Evolutionary conservation across 2,797 vertebrate genomes (phyloP).

Genomic region (Sorex maritimensis): DNA sequence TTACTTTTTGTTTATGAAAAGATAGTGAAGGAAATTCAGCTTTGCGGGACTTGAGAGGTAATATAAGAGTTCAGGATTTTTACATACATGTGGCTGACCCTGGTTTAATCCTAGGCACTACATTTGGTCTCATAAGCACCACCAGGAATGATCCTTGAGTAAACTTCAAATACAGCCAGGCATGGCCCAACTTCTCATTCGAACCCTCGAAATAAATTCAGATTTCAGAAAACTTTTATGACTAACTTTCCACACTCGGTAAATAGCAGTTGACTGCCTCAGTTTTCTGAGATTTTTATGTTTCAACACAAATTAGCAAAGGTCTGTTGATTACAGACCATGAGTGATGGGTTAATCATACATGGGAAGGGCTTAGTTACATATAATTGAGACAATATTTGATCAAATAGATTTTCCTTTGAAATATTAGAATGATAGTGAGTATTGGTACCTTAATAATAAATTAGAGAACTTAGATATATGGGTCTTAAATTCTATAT

Average conservation of each 20-base stretch:
- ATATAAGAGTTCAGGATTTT: no score
- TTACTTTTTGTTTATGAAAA: not conserved
- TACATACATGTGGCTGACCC: no score
- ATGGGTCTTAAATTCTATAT: not conserved
- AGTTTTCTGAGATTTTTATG: not conserved
- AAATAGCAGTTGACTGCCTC: not conserved
- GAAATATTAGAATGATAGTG: not conserved
- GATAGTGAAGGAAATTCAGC: not conserved
- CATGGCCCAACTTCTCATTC: no score
- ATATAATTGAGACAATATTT: slow-evolving; percentile 12
- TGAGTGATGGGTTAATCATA: no score
- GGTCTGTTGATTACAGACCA: not conserved
- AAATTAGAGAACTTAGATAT: not conserved
- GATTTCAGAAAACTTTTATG: no score
- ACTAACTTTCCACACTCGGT: no score
- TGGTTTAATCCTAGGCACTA: no score
- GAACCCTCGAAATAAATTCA: no score
- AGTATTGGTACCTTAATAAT: not conserved
- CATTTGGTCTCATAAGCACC: no score
- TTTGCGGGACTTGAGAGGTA: not conserved
- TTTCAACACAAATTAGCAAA: not conserved
- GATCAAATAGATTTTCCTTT: not conserved
- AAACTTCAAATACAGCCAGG: no score
- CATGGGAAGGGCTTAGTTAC: not conserved
- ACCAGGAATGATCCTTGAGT: no score